Evolutionary conservation across 2,888 invertebrate genomes (phyloP), one percentile per base, ranked within the genome.

Genomic region (Diploptera punctata): DNA sequence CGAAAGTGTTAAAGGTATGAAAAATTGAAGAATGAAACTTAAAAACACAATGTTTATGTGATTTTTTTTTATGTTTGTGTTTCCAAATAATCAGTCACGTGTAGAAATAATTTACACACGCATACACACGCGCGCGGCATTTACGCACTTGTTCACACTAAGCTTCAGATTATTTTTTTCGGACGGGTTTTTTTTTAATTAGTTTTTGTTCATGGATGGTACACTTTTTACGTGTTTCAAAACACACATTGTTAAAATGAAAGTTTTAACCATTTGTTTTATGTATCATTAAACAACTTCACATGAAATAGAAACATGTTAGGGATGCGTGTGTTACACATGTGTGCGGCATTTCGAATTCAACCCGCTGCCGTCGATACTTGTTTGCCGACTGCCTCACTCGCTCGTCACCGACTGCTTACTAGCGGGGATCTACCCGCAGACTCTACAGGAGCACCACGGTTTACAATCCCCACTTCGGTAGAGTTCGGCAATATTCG

Each of bases 241-340:
- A 54, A 13, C 21, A 24, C 26, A 9, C 54, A 54, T 54, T 3
- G 19, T 24, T 24, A 49, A 49, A n/a, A 5, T 24, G 26, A 54
- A n/a, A 7, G 33, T 33, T 33, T 33, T 10, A 33, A 33, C 10
- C 10, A 33, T 9, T 21, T 21, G 9, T 21, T 44, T 21, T 47
- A 65, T n/a, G 65, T 65, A 38, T 65, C 65, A 47, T 65, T 65
- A 7, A 26, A 65, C 47, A 44, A 47, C 29, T 13, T 29, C 7
- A 52, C 47, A 47, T 18, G 19, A 18, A 18, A n/a, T 21, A 24
- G 24, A 2, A 52, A 24, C 52, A 24, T 24, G 3, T 7, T 33
- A 33, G 10, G 52, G 21, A 21, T 10, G 52, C 52, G n/a, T n/a
- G 24, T 24, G 52, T 52, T 49, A 21, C 24, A 24, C 7, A 57